phyloP scores from a whole-genome alignment of 1,140 invertebrate genomes.

The Drosophila pseudoananassae region DNA sequence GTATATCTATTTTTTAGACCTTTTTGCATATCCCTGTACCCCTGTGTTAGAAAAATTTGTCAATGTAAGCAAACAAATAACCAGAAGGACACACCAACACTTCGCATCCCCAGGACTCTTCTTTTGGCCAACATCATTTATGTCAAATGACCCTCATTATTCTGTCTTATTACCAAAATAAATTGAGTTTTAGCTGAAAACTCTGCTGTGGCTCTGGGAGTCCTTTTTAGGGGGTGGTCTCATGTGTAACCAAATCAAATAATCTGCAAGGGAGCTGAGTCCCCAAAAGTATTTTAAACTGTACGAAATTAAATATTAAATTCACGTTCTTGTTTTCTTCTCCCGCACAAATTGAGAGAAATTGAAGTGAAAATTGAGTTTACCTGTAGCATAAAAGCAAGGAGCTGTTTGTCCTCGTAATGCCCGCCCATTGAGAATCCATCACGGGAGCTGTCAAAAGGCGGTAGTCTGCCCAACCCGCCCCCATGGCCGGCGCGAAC shows the following conservation, averaged over 20 bases:
- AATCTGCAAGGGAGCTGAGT: slow-evolving; percentile 19
- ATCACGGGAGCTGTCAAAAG: slow-evolving; percentile 57
- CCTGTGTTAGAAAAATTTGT: slow-evolving; percentile 64
- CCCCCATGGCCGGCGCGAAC: slow-evolving; percentile 2
- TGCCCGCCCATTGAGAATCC: slow-evolving; percentile 55
- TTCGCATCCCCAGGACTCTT: neutral
- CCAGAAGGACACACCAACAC: slow-evolving; percentile 50
- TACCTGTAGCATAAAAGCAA: slow-evolving; percentile 48
- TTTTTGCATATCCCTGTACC: slow-evolving; percentile 8
- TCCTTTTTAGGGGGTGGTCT: neutral
- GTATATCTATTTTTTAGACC: neutral
- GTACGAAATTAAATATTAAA: slow-evolving; percentile 71
- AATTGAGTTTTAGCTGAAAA: slow-evolving; percentile 80
- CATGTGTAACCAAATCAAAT: slow-evolving; percentile 40
- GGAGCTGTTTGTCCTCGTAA: slow-evolving; percentile 7
- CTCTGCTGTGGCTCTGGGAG: slow-evolving; percentile 5
- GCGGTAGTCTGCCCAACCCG: neutral
- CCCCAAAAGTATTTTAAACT: slow-evolving; percentile 15
- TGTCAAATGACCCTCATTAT: slow-evolving; percentile 82
- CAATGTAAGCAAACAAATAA: slow-evolving; percentile 66
- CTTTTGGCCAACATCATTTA: slow-evolving; percentile 54
- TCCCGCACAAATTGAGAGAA: slow-evolving; percentile 50
- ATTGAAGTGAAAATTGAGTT: slow-evolving; percentile 76
- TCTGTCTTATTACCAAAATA: slow-evolving; percentile 78
- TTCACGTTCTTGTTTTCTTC: slow-evolving; percentile 21